phyloP scores from a whole-genome alignment of 2,888 invertebrate species.

The Conchocele bisecta region DNA sequence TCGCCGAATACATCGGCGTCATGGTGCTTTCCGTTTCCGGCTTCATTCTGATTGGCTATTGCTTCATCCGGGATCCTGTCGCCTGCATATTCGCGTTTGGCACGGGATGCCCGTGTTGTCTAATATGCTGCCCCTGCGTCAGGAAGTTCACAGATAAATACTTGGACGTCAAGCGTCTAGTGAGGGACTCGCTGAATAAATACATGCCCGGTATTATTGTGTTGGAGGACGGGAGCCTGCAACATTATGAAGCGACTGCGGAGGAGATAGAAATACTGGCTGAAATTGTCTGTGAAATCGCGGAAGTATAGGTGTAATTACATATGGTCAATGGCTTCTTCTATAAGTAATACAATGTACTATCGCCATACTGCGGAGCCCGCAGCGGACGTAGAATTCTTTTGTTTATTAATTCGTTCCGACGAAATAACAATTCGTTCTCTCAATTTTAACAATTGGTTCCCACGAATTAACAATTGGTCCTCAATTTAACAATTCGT shows the following conservation, averaged over 20 bases:
- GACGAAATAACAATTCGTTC: no score
- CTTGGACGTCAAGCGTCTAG: slow-evolving; percentile 43
- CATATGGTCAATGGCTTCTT: no score
- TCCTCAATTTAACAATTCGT: no score
- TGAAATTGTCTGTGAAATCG: slow-evolving; percentile 63
- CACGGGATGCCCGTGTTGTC: slow-evolving; percentile 68
- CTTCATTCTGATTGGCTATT: slow-evolving; percentile 56
- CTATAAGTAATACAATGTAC: no score
- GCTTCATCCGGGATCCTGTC: slow-evolving; percentile 67
- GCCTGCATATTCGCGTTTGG: slow-evolving; percentile 67
- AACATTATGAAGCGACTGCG: slow-evolving; percentile 60
- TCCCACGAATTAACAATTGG: no score
- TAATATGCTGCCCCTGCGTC: slow-evolving; percentile 63
- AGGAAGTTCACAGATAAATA: slow-evolving; percentile 51
- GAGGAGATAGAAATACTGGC: slow-evolving; percentile 65
- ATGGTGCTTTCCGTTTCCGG: slow-evolving; percentile 55
- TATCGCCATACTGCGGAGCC: no score
- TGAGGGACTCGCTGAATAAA: slow-evolving; percentile 61
- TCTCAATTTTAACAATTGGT: no score
- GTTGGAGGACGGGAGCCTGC: slow-evolving; percentile 62
- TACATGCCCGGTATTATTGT: slow-evolving; percentile 69
- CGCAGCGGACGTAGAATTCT: no score
- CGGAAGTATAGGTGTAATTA: no score
- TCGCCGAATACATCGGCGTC: slow-evolving; percentile 52
- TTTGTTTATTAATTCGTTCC: no score